Evolutionary conservation across 2,797 vertebrate genomes (phyloP).

Genomic region (Dromococcyx pavoninus): DNA sequence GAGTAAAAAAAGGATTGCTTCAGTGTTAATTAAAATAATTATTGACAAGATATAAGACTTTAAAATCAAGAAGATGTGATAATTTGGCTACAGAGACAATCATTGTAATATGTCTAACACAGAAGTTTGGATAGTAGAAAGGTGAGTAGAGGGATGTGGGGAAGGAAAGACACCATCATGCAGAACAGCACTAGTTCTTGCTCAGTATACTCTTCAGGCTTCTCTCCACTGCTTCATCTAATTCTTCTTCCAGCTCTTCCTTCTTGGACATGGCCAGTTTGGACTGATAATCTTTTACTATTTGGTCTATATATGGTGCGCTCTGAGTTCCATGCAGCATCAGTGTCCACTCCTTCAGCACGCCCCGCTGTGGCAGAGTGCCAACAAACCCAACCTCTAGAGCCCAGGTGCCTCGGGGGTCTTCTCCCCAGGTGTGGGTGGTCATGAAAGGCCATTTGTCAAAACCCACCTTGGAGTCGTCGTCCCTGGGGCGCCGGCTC

Average conservation of each 20-base stretch:
- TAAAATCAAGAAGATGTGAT: constrained; percentile 77
- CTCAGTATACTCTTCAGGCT: constrained; percentile 94
- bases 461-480: constrained; percentile 96
- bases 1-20: constrained; percentile 69
- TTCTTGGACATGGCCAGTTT: constrained; percentile 99
- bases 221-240: constrained; percentile 96
- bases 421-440: constrained; percentile 99
- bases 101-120: constrained; percentile 75
- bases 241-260: constrained; percentile 96
- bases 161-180: constrained; percentile 70
- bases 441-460: constrained; percentile 99
- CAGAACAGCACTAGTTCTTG: constrained; percentile 86
- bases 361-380: constrained; percentile 83
- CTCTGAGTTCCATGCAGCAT: constrained; percentile 99
- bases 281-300: constrained; percentile 97
- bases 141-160: constrained; percentile 64
- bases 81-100: constrained; percentile 79
- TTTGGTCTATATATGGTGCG: constrained; percentile 98
- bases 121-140: constrained; percentile 64
- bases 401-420: constrained; percentile 93
- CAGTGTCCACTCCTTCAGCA: constrained; percentile 96
- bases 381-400: constrained; percentile 92
- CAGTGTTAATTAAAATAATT: constrained; percentile 70
- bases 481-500: constrained; percentile 92
- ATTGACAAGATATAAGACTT: constrained; percentile 69